These are phyloP conservation scores for Hemibagrus guttatus DNA, from an alignment of 2,797 vertebrate species.

Conservation along the genomic window DNA sequence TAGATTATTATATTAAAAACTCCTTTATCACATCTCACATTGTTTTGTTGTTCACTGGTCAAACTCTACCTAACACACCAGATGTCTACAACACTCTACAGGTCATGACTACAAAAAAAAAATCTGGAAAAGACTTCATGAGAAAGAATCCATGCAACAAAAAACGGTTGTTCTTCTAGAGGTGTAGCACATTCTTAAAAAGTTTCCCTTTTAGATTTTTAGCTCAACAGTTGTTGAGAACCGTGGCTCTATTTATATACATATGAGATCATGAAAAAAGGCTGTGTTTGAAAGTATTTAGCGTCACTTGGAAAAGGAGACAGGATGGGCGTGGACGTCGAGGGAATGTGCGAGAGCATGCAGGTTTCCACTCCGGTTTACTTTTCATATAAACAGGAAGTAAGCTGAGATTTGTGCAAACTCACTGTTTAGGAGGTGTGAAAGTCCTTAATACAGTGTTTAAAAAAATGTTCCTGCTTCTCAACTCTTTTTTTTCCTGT, in stretches of 20 bases:
- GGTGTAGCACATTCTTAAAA: background rate
- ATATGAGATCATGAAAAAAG: background rate
- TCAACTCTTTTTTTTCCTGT: background rate
- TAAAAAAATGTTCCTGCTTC: background rate
- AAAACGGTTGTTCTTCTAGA: background rate
- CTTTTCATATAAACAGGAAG: slow-evolving; percentile 13
- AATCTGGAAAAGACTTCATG: background rate
- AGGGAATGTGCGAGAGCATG: background rate
- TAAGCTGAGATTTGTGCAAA: background rate
- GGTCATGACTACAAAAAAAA: background rate
- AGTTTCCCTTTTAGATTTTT: background rate
- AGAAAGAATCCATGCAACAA: background rate
- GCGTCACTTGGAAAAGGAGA: background rate
- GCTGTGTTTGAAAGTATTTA: background rate
- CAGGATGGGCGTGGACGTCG: background rate
- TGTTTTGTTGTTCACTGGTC: background rate
- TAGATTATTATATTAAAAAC: background rate
- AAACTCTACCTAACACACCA: background rate
- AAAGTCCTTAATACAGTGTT: background rate
- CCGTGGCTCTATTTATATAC: background rate
- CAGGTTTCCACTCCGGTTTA: background rate
- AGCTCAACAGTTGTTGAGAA: background rate
- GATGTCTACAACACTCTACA: background rate
- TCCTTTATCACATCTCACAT: background rate
- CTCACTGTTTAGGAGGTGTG: background rate